Base-by-base conservation (phyloP, 2,888 invertebrate genomes). In the Drosophila sordidula region DNA sequence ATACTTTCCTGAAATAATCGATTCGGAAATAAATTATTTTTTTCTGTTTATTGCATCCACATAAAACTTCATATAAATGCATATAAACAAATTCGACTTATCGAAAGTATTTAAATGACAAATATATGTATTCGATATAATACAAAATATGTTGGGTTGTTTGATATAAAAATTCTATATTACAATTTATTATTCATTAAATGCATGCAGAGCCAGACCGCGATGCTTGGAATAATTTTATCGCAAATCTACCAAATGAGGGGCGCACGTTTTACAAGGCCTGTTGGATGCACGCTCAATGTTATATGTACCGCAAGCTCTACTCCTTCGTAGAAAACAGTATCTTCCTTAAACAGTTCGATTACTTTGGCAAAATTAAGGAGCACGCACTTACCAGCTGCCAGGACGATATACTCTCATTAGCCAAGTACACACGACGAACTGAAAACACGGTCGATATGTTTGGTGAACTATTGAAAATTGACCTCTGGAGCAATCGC, bases 401-500 rank as follows among this genome's bases (percentile, higher is more conserved):
- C 47, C 71, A 76, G 29, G 75, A 86, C 5, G 81, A 89, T 3
- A 66, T 92, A 12, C 57, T 86, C 4, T 62, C 73, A 9, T 38
- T 74, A 29, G 63, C 76, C 22, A 78, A 75, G 16, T 39, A 70
- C 22, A 78, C 86, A 8, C 74, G 80, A 1, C 71, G 70, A 6
- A 45, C 51, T 0, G 69, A 81, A 0, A 58, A 61, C 12, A 62
- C 9, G 12, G 4, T 64, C 6, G 64, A 75, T 0, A 36, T 39
- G 14, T 87, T 86, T 8, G 36, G 36, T 1, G 79, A 79, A 12
- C 29, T 86, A 8, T 18, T 86, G 0, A 79, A 74, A 26, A 66
- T 96, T 16, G 95, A 95, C 85, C 93, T 99, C 11, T 99, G 99
- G 99, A 97, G 98, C 0, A 99, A 99, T 92, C 96, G 96, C 90